Percentiles rank a stretch among this genome's conserved stretches.
Conservation (phyloP, 2,888 invertebrate genomes). For the Amphipoea oculea region DNA sequence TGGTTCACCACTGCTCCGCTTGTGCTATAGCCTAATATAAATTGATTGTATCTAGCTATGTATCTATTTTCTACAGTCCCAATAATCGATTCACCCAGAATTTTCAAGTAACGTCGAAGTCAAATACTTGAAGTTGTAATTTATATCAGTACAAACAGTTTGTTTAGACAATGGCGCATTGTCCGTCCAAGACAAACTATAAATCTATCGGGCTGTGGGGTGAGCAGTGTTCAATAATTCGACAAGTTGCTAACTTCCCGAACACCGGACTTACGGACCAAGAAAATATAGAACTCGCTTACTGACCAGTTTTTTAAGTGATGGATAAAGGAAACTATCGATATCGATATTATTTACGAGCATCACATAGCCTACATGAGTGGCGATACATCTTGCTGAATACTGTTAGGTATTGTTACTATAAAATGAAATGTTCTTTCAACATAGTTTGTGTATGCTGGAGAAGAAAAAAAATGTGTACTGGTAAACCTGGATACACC, state of each 20-base stretch:
- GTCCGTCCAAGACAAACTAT: conserved; percentile 85
- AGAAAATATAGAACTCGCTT: conserved; percentile 87
- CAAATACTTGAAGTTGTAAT: conserved; percentile 66
- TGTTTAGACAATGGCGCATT: conserved; percentile 72
- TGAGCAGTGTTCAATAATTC: conserved; percentile 84
- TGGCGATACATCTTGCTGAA: not conserved
- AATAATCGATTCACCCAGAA: conserved; percentile 38
- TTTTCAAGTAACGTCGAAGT: conserved; percentile 62
- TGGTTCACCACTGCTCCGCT: too few relatives aligned
- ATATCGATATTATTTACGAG: conserved; percentile 35
- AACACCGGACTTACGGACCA: conserved; percentile 89
- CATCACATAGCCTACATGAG: not conserved
- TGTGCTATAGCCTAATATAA: too few relatives aligned
- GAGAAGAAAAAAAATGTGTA: too few relatives aligned
- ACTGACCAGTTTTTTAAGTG: conserved; percentile 73
- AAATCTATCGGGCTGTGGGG: conserved; percentile 75
- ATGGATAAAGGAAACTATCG: conserved; percentile 45
- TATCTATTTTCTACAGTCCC: conserved; percentile 2
- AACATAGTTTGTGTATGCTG: too few relatives aligned
- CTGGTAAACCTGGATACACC: not conserved
- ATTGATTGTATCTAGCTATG: not conserved
- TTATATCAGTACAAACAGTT: conserved; percentile 67
- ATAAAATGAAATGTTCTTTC: too few relatives aligned
- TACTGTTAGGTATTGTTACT: too few relatives aligned
- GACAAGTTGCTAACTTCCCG: conserved; percentile 84